These are phyloP conservation scores for Ophion slaviceki DNA, from an alignment of 2,888 invertebrate species.

Conservation along the genomic window DNA sequence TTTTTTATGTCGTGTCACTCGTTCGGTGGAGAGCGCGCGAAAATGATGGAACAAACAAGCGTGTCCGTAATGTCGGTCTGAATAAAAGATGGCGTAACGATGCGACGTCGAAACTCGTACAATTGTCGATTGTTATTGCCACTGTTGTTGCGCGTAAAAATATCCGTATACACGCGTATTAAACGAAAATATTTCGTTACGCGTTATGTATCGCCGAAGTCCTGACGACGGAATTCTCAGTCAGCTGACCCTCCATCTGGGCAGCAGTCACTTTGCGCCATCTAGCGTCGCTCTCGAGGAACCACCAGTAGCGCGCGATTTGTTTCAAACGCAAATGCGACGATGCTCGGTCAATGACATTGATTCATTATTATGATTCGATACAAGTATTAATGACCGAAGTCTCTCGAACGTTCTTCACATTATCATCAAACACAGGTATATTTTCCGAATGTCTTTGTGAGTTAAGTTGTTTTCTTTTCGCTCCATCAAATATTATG, in stretches of 20 bases:
- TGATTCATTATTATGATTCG: not conserved
- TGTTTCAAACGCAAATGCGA: not conserved
- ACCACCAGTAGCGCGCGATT: not conserved
- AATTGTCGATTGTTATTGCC: not conserved
- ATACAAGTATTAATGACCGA: slow-evolving; percentile 1
- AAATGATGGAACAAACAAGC: slow-evolving; percentile 10
- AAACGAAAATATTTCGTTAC: not conserved
- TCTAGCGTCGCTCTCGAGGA: not conserved
- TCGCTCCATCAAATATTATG: no score
- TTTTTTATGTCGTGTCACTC: not conserved
- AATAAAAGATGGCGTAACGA: not conserved
- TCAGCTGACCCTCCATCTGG: slow-evolving; percentile 36
- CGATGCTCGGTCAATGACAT: not conserved
- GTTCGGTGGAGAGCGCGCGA: slow-evolving; percentile 10
- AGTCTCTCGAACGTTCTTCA: not conserved
- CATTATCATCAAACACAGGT: not conserved
- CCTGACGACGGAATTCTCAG: slow-evolving; percentile 2
- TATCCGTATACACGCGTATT: not conserved
- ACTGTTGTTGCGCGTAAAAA: not conserved
- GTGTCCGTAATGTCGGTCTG: not conserved
- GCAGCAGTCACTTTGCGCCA: not conserved
- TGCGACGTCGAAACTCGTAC: not conserved
- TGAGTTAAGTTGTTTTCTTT: not conserved
- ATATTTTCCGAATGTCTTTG: not conserved
- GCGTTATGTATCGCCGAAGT: not conserved